Evolutionary conservation across 2,113 vertebrate species (phyloP).

Genomic region (Labeo catla): DNA sequence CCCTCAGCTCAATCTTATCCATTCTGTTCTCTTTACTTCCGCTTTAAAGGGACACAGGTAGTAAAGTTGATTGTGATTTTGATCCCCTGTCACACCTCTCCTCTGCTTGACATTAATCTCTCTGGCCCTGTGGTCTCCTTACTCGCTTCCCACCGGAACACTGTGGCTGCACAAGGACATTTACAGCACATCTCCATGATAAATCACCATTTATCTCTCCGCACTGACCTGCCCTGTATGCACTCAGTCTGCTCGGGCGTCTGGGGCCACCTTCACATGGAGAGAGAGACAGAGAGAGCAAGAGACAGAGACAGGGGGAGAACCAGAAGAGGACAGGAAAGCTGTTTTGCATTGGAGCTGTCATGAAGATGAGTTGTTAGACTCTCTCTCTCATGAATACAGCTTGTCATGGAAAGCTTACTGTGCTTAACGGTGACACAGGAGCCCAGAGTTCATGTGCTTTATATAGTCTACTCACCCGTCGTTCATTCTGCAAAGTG

Average conservation of each 20-base stretch:
- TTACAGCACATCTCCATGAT: slow-evolving; percentile 50
- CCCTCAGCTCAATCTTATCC: neutral
- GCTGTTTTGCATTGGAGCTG: slow-evolving; percentile 44
- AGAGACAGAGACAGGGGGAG: neutral
- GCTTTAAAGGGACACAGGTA: slow-evolving; percentile 5
- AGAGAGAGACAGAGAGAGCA: neutral
- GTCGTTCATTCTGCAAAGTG: neutral
- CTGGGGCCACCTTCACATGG: slow-evolving; percentile 6
- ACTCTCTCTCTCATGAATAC: slow-evolving; percentile 35
- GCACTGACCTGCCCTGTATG: slow-evolving; percentile 21
- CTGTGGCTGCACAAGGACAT: slow-evolving; percentile 47
- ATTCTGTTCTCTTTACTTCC: neutral
- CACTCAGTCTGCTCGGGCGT: slow-evolving; percentile 19
- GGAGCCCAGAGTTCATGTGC: neutral
- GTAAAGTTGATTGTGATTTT: slow-evolving; percentile 19
- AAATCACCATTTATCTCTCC: slow-evolving; percentile 54
- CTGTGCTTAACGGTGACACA: slow-evolving; percentile 27
- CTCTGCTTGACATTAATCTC: slow-evolving; percentile 1
- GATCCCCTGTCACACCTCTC: slow-evolving; percentile 18
- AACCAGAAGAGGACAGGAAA: neutral
- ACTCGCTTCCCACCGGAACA: neutral
- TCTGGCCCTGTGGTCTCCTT: slow-evolving; percentile 2
- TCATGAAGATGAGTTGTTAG: slow-evolving; percentile 45
- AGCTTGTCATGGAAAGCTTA: slow-evolving; percentile 34
- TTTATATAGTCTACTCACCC: slow-evolving; percentile 17